phyloP scores from a whole-genome alignment of 1,140 invertebrate genomes.

The Argopecten irradians region DNA sequence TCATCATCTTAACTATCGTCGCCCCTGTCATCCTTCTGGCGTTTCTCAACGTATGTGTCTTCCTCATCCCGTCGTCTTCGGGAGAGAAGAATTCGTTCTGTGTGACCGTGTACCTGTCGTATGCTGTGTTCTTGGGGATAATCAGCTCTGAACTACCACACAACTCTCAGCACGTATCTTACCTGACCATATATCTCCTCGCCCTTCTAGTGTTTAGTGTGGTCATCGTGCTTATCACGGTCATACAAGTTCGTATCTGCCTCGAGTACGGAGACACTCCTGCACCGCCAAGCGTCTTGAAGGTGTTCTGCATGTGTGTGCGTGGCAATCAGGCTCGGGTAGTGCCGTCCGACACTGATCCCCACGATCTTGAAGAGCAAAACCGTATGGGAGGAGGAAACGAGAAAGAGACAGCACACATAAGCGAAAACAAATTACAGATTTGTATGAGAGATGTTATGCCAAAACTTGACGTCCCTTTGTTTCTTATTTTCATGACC shows the following conservation, averaged over 20 bases:
- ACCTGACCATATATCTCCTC: conserved; percentile 37
- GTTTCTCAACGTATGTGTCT: conserved; percentile 51
- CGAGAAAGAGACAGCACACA: not conserved
- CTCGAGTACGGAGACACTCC: not conserved
- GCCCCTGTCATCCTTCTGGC: conserved; percentile 55
- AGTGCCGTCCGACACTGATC: not conserved
- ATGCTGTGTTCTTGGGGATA: conserved; percentile 57
- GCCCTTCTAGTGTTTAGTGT: not conserved
- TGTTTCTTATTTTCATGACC: too few relatives aligned
- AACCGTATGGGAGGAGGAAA: not conserved
- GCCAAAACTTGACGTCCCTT: too few relatives aligned
- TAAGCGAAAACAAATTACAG: not conserved
- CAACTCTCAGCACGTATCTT: conserved; percentile 44
- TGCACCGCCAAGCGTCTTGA: not conserved
- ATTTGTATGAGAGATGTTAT: not conserved
- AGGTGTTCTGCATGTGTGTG: not conserved
- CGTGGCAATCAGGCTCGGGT: not conserved
- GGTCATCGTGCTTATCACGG: not conserved
- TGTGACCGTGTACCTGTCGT: conserved; percentile 57
- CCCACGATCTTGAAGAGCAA: not conserved
- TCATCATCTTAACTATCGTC: conserved; percentile 48
- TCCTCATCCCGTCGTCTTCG: conserved; percentile 49
- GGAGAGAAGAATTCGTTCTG: conserved; percentile 54
- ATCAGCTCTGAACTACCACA: conserved; percentile 47
- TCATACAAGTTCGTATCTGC: conserved; percentile 25